Base-by-base conservation (phyloP, 2,113 vertebrate species). In the Romanogobio albipinnatus region DNA sequence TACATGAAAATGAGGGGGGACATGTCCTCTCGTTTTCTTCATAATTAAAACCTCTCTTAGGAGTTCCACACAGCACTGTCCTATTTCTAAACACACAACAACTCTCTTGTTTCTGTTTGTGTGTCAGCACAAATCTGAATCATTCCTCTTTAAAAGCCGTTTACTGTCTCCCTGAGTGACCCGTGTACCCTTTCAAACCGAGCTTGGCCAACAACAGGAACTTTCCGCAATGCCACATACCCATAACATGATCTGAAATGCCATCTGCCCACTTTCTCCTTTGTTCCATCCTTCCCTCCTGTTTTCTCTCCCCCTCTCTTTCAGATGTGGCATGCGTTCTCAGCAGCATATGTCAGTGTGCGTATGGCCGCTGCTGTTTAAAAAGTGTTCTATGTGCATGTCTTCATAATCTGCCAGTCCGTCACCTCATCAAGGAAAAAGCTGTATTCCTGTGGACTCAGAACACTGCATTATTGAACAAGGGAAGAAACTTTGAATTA, bases 11-110 rank as follows among this genome's bases (percentile, higher is more conserved):
- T 29, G 39, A 80, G 59, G 45, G 14, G 7, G 61, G 5, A 13
- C 66, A 49, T 47, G 24, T 29, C 74, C 45, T 78, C 49, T 71
- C 51, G 8, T 45, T 90, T 88, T 89, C 90, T 93, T 91, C 88
- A 93, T 94, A 93, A 93, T 93, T 93, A 90, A 93, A 89, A 76
- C 59, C 90, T 92, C 92, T 93, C 90, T 61, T 77, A 90, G 91
- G 91, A 90, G 85, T 87, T 82, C 88, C 90, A 89, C 88, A 87
- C 83, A 84, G 86, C 88, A 62, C 80, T 93, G 91, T 88, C 92
- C 91, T 90, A 92, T 92, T 92, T 92, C 90, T 89, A 92, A 91
- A 86, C 90, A 87, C 81, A 91, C 62, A 79, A 29, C 86, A 87
- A 87, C 85, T 19, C 81, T 85, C 87, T 87, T 84, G 84, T 62